Evolutionary conservation across 64 coral and sea anemone genomes (phyloP).

Genomic region (Platygyra sinensis): DNA sequence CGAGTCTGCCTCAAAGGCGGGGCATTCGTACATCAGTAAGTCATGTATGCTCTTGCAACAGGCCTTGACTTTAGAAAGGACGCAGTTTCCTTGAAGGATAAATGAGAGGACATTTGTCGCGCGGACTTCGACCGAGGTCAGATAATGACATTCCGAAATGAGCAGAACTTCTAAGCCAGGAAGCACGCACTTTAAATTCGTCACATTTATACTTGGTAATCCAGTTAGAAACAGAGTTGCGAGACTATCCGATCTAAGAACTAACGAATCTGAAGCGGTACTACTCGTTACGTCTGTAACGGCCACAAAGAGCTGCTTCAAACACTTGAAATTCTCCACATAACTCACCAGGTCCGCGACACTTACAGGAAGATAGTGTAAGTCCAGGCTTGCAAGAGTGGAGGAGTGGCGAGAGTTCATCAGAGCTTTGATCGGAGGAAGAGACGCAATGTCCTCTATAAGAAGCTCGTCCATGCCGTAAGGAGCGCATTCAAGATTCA

Average conservation of each 20-base stretch:
- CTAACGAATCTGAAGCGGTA: neutral
- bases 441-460: neutral
- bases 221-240: slow-evolving; percentile 41
- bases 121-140: slow-evolving; percentile 11
- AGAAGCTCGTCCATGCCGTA: slow-evolving; percentile 20
- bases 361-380: slow-evolving; percentile 27
- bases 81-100: slow-evolving; percentile 15
- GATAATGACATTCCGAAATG: slow-evolving; percentile 40
- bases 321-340: slow-evolving; percentile 19
- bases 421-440: slow-evolving; percentile 11
- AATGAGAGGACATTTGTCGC: slow-evolving; percentile 40
- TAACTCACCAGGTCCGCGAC: slow-evolving; percentile 36
- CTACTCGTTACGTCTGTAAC: neutral
- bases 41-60: slow-evolving; percentile 35
- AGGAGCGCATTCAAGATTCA: slow-evolving; percentile 43
- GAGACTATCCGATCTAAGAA: slow-evolving; percentile 32
- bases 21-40: slow-evolving; percentile 37
- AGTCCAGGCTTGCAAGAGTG: slow-evolving; percentile 42
- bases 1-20: neutral
- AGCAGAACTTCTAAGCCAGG: slow-evolving; percentile 47
- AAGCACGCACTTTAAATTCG: slow-evolving; percentile 26
- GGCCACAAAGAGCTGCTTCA: slow-evolving; percentile 40
- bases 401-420: slow-evolving; percentile 48
- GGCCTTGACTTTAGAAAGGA: slow-evolving; percentile 1
- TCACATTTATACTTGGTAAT: slow-evolving; percentile 49